Percentiles rank a stretch among this genome's conserved stretches.
phyloP scores from a whole-genome alignment of 2,797 vertebrate species.

The Brachyalestes nurse region DNA sequence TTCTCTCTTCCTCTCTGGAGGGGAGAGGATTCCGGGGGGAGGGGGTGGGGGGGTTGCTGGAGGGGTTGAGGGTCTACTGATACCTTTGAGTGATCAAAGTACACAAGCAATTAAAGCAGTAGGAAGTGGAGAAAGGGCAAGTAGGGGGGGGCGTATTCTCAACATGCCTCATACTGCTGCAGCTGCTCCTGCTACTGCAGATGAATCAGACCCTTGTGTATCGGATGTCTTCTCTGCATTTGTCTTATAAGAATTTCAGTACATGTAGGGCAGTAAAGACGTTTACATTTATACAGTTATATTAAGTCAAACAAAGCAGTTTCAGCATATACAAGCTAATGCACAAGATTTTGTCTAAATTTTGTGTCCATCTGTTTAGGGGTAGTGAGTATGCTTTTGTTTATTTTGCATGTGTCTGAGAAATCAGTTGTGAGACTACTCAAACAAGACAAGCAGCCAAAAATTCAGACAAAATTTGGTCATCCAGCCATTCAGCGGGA shows the following conservation, averaged over 20 bases:
- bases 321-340: too few relatives aligned
- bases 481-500: too few relatives aligned
- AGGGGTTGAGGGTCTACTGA: conserved; percentile 38
- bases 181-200: background rate
- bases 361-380: too few relatives aligned
- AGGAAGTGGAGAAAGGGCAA: conserved; percentile 34
- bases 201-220: background rate
- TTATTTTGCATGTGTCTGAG: too few relatives aligned
- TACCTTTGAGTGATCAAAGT: conserved; percentile 56
- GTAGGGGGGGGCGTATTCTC: conserved; percentile 9
- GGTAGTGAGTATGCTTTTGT: too few relatives aligned
- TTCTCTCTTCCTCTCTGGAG: conserved; percentile 37
- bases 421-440: too few relatives aligned
- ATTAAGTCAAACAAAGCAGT: too few relatives aligned
- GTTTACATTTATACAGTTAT: too few relatives aligned
- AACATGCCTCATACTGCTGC: conserved; percentile 11
- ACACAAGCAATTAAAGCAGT: conserved; percentile 47
- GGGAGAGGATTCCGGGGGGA: background rate
- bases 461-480: too few relatives aligned
- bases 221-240: background rate
- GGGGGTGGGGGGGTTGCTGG: conserved; percentile 20
- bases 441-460: too few relatives aligned
- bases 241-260: background rate
- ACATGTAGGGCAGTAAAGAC: too few relatives aligned
- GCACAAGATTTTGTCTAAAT: too few relatives aligned